phyloP scores from a whole-genome alignment of 2,797 vertebrate genomes.

The Amphiprion clarkii region DNA sequence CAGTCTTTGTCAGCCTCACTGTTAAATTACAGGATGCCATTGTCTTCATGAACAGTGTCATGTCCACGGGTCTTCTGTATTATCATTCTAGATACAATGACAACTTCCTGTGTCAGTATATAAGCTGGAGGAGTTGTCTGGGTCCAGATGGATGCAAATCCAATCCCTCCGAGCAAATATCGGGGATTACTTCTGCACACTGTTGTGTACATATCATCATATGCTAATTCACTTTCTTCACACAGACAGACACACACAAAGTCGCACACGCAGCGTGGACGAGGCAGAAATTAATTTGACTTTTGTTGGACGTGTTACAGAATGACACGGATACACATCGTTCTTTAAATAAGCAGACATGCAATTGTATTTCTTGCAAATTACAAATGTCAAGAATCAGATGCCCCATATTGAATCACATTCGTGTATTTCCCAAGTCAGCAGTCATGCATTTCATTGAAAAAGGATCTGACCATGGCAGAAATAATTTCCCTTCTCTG shows the following conservation, averaged over 20 bases:
- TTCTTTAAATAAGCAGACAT: constrained; percentile 1
- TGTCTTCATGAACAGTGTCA: background rate
- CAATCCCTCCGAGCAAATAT: constrained; percentile 47
- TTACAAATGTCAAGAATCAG: constrained; percentile 24
- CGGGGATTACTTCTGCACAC: constrained; percentile 32
- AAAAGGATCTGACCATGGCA: constrained; percentile 10
- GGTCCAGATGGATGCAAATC: constrained; percentile 42
- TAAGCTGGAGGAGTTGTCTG: constrained; percentile 12
- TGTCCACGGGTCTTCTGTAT: constrained; percentile 3
- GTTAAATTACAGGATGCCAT: background rate
- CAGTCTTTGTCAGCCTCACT: constrained; percentile 2
- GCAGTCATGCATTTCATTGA: constrained; percentile 13
- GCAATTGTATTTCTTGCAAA: constrained; percentile 4
- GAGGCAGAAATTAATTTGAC: constrained; percentile 14
- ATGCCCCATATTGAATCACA: background rate
- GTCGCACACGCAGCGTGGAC: background rate
- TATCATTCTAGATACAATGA: constrained; percentile 21
- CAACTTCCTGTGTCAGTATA: constrained; percentile 11
- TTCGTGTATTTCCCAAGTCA: constrained; percentile 10
- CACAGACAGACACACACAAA: background rate
- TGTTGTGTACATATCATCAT: constrained; percentile 31
- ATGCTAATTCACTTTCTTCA: constrained; percentile 22
- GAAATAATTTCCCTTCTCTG: constrained; percentile 14
- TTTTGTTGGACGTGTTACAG: constrained; percentile 1
- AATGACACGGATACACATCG: constrained; percentile 14